Evolutionary conservation across 92 coral and sea anemone species (phyloP).

Genomic region (Epizoanthus stellaris): DNA sequence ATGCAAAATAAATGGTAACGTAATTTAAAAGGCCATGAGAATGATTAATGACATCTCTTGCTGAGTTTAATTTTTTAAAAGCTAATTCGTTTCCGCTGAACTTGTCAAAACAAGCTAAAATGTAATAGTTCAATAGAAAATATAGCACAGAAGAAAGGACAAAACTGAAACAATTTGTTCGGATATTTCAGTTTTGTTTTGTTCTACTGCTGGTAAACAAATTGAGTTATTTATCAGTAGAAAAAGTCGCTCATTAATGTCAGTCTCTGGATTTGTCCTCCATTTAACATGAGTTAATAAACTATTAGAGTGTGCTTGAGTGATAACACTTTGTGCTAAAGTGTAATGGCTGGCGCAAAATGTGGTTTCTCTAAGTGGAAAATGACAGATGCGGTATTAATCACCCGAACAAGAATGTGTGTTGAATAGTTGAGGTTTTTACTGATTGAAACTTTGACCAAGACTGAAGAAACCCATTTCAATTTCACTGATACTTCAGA

Average conservation of each 20-base stretch:
- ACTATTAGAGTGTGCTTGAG: slow-evolving; percentile 6
- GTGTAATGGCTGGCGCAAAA: not conserved
- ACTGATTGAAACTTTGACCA: not conserved
- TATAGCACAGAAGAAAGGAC: too few relatives aligned
- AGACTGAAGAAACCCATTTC: not conserved
- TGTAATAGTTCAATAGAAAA: not conserved
- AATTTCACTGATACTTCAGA: not conserved
- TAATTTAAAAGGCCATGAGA: too few relatives aligned
- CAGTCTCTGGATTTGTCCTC: not conserved
- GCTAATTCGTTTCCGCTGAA: too few relatives aligned
- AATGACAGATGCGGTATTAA: not conserved
- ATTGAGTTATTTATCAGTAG: too few relatives aligned
- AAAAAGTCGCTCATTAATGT: not conserved
- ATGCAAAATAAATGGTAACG: too few relatives aligned
- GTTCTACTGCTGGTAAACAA: too few relatives aligned
- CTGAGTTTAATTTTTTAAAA: not conserved
- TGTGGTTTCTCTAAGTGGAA: slow-evolving; percentile 7
- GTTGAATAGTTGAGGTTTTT: not conserved
- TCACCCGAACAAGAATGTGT: slow-evolving; percentile 6
- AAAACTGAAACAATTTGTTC: too few relatives aligned
- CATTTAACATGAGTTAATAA: not conserved
- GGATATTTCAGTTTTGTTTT: too few relatives aligned
- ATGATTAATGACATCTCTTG: not conserved
- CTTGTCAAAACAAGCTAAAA: not conserved
- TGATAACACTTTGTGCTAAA: not conserved